Conservation (phyloP, 2,113 vertebrate species). For the Machaerirhynchus nigripectus region DNA sequence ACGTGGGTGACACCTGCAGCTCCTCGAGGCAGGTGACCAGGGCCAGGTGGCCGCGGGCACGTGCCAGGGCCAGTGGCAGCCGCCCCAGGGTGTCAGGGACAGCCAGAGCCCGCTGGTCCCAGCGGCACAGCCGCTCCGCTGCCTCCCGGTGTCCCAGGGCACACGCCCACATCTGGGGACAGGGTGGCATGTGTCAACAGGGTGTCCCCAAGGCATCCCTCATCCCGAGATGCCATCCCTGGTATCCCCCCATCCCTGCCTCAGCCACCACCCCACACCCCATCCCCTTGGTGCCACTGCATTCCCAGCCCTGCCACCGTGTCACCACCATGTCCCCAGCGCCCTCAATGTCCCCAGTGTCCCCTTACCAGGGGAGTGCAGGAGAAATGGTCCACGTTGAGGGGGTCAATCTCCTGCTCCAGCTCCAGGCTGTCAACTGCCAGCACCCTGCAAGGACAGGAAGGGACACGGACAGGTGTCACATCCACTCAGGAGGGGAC, state of each 20-base stretch:
- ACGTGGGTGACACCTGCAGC: not conserved
- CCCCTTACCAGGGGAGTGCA: constrained; percentile 84
- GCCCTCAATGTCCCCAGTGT: not conserved
- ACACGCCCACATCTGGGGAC: not conserved
- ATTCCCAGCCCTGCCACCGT: not conserved
- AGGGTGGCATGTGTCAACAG: accelerated
- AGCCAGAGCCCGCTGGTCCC: constrained; percentile 3
- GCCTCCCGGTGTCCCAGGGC: constrained; percentile 10
- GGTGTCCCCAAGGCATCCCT: accelerated
- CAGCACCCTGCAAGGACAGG: not conserved
- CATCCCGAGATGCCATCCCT: accelerated
- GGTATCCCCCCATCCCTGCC: not conserved
- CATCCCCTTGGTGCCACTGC: accelerated
- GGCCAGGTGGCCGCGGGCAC: not conserved
- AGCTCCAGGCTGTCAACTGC: constrained; percentile 60
- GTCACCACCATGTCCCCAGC: accelerated
- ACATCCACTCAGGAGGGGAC: not conserved
- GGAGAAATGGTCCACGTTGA: constrained; percentile 95
- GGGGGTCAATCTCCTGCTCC: constrained; percentile 90
- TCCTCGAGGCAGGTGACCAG: not conserved
- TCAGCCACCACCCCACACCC: too few species aligned
- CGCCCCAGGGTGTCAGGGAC: not conserved
- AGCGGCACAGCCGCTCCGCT: constrained; percentile 1
- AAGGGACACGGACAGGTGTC: not conserved
- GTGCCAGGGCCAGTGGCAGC: not conserved